phyloP scores from a whole-genome alignment of 2,888 invertebrate genomes.

The Hemistola chrysoprasaria region DNA sequence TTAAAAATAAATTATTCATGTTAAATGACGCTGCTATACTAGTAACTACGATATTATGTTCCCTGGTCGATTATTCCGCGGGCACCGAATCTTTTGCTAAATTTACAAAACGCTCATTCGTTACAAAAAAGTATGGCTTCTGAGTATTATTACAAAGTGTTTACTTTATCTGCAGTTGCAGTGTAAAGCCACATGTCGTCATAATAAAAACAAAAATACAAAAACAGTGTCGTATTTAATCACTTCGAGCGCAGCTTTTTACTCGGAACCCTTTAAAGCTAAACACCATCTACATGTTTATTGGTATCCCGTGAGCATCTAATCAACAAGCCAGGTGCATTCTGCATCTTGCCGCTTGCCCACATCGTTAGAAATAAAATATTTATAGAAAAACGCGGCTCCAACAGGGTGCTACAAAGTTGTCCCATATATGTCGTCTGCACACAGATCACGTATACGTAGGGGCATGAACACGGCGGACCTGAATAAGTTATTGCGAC shows the following conservation, averaged over 20 bases:
- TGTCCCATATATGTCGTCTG: conserved; percentile 48
- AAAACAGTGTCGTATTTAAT: too few species aligned
- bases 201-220: background rate
- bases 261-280: conserved; percentile 8
- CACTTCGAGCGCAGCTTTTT: conserved; percentile 7
- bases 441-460: conserved; percentile 43
- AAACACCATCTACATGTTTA: conserved; percentile 6
- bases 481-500: conserved; percentile 59
- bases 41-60: too few species aligned
- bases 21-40: too few species aligned
- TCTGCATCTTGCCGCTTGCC: conserved; percentile 22
- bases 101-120: too few species aligned
- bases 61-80: too few species aligned
- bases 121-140: too few species aligned
- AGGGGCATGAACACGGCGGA: conserved; percentile 43
- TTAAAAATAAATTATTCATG: too few species aligned
- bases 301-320: conserved; percentile 18
- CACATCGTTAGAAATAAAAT: conserved; percentile 37
- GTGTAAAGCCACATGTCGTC: background rate
- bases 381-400: conserved; percentile 39
- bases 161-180: too few species aligned
- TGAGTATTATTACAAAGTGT: too few species aligned
- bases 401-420: conserved; percentile 40
- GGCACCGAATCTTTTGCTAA: too few species aligned
- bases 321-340: conserved; percentile 20